Base-by-base conservation (phyloP, 35 echinoderm and acorn worm species). In the Apostichopus japonicus region DNA sequence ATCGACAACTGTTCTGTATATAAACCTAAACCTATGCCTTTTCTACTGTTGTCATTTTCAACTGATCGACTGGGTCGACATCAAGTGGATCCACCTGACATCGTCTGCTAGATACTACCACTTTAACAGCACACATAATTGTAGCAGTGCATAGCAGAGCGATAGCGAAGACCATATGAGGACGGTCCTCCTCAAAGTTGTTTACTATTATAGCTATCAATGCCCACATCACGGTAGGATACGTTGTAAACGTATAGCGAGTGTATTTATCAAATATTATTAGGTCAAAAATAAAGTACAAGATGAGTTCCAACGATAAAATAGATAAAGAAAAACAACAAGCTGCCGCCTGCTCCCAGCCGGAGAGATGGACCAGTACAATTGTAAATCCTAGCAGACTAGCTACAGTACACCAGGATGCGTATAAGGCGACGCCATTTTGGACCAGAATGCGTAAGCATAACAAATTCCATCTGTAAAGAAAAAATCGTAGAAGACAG, bases 391-490 rank as follows among this genome's bases (percentile, higher is more conserved):
- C 77, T 7, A 94, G 24, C 56, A 90, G 59, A 4, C 76, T 61
- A 19, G 67, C 62, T 6, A 94, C 62, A 24, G 87, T 90, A 55
- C 77, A 70, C 93, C 93, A 94, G 10, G 93, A 79, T 19, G 93
- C 87, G 51, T 80, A 90, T 6, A 94, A 23, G 0, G 75, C 86
- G 8, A 94, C 58, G 57, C 93, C 93, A 87, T 94, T 94, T 25
- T 94, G 93, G n/a, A 94, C 54, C 23, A 90, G 51, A n/a, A 94
- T 65, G 5, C 87, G 75, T 16, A 33, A 57, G 27, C 53, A 56
- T 24, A 88, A 11, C 24, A 94, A 59, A 65, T 94, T 61, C 63
- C 53, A 80, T 76, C 86, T 94, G 87, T 73, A 7, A 10, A 77
- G 33, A 44, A 22, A 51, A 14, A 90, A 54, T 23, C 14, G 67